Evolutionary conservation across 2,113 vertebrate species (phyloP).

Genomic region (Rhea pennata): DNA sequence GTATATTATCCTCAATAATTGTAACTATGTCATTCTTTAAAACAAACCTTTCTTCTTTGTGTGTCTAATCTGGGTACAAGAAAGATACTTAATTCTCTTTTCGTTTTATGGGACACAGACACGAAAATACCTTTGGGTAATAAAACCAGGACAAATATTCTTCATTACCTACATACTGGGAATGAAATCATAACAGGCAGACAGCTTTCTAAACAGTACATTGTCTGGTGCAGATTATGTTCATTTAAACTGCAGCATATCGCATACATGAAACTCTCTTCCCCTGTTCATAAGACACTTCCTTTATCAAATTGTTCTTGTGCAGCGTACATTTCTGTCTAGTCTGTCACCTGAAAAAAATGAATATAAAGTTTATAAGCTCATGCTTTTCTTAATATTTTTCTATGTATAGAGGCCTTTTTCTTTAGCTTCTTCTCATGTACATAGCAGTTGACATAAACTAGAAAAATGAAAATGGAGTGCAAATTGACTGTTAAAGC

Average conservation of each 20-base stretch:
- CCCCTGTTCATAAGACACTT: background rate
- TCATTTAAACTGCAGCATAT: background rate
- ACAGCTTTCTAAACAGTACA: background rate
- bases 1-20: background rate
- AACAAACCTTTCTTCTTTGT: background rate
- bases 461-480: background rate
- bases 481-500: background rate
- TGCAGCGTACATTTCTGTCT: background rate
- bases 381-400: background rate
- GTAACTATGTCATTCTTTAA: background rate
- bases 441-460: background rate
- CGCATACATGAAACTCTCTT: background rate
- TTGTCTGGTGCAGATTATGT: background rate
- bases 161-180: background rate
- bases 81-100: background rate
- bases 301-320: background rate
- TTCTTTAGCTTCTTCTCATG: background rate
- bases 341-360: background rate
- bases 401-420: background rate
- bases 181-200: background rate
- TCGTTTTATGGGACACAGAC: background rate
- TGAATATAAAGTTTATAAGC: background rate
- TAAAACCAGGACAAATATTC: conserved; percentile 2
- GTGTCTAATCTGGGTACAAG: background rate
- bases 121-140: background rate